Evolutionary conservation across 2,888 invertebrate genomes (phyloP).

Genomic region (Chromoteleia sp.): DNA sequence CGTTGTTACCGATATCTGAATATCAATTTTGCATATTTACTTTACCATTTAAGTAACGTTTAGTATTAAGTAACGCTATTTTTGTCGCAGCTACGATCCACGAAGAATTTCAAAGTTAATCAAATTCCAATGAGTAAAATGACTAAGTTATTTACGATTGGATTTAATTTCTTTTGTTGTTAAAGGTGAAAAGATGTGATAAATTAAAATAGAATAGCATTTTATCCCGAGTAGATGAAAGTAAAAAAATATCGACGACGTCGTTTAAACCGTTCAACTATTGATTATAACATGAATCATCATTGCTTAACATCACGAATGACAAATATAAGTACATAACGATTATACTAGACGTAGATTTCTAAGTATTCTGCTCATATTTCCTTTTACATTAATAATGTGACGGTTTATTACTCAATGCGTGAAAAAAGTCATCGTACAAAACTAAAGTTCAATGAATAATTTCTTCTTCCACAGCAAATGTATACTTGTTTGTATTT

Average conservation of each 20-base stretch:
- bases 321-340: slow-evolving; percentile 11
- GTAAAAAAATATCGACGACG: not conserved
- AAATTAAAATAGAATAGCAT: not conserved
- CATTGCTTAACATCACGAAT: slow-evolving; percentile 16
- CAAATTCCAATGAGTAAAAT: no score
- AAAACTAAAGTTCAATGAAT: no score
- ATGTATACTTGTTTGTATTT: no score
- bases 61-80: no score
- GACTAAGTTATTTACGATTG: not conserved
- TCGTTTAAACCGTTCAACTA: slow-evolving; percentile 2
- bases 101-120: no score
- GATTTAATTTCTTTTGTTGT: not conserved
- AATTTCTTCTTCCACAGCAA: no score
- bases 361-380: not conserved
- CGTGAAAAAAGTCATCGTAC: not conserved
- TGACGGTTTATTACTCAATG: not conserved
- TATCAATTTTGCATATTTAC: no score
- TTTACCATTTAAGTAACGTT: no score
- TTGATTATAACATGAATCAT: slow-evolving; percentile 31
- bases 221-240: slow-evolving; percentile 5
- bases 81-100: no score
- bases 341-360: not conserved
- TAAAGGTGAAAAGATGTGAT: not conserved
- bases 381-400: slow-evolving; percentile 3
- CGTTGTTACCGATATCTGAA: no score